Conservation (phyloP, 2,888 invertebrate genomes). For the Clepsis dumicolana region DNA sequence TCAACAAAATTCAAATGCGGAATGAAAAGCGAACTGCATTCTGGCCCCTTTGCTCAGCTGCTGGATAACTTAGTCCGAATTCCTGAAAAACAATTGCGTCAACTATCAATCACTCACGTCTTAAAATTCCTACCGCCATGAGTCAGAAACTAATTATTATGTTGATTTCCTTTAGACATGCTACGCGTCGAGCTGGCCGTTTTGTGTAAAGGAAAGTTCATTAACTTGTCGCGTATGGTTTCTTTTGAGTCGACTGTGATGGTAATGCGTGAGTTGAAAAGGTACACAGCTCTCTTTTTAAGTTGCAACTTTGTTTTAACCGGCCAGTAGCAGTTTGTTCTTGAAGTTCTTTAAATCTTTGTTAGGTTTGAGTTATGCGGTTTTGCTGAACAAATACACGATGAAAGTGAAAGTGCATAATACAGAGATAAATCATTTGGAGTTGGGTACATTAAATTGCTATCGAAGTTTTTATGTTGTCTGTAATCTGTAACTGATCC, state of each 20-base stretch:
- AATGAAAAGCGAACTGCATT: not conserved
- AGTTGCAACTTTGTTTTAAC: slow-evolving; percentile 11
- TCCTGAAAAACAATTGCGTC: slow-evolving; percentile 58
- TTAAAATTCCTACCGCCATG: slow-evolving; percentile 47
- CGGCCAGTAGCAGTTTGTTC: not conserved
- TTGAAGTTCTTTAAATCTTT: not conserved
- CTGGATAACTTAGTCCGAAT: slow-evolving; percentile 25
- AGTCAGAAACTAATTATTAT: slow-evolving; percentile 57
- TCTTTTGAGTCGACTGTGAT: slow-evolving; percentile 12
- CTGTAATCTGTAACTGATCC: too few species aligned
- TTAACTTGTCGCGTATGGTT: slow-evolving; percentile 49
- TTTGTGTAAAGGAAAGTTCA: slow-evolving; percentile 53
- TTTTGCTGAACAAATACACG: not conserved
- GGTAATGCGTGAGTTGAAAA: slow-evolving; percentile 14
- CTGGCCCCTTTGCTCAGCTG: slow-evolving; percentile 23
- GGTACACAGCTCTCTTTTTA: slow-evolving; percentile 5
- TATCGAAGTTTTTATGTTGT: too few species aligned
- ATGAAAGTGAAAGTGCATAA: too few species aligned
- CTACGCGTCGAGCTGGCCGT: slow-evolving; percentile 42
- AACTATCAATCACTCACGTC: slow-evolving; percentile 56
- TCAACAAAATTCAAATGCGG: not conserved
- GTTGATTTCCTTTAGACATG: slow-evolving; percentile 62
- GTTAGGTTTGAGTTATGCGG: not conserved
- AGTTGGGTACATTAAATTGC: too few species aligned
- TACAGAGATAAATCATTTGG: too few species aligned